Evolutionary conservation across 2,888 invertebrate species (phyloP).

Genomic region (Nycteola revayana): DNA sequence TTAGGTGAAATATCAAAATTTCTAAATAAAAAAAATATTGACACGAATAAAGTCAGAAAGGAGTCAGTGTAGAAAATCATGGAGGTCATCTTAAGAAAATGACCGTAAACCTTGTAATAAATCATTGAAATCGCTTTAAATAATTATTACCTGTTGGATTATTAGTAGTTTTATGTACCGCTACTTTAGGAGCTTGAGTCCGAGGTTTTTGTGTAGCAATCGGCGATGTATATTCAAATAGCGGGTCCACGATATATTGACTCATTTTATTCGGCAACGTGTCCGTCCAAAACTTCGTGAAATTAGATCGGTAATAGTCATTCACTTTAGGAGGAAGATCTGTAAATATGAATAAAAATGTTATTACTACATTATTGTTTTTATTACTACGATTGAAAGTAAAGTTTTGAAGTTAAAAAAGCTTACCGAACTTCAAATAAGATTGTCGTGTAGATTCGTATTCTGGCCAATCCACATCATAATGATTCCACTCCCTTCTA

Average conservation of each 20-base stretch:
- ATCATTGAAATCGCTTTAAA: too few relatives aligned
- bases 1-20: too few relatives aligned
- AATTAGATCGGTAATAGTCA: conserved; percentile 88
- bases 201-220: conserved; percentile 35
- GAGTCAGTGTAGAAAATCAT: too few relatives aligned
- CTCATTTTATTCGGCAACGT: conserved; percentile 88
- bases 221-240: conserved; percentile 57
- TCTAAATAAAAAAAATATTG: too few relatives aligned
- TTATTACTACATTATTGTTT: too few relatives aligned
- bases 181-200: conserved; percentile 39
- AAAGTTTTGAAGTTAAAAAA: conserved; percentile 10
- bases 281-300: conserved; percentile 93
- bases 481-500: conserved; percentile 85
- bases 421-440: conserved; percentile 89
- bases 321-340: conserved; percentile 89
- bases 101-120: too few relatives aligned
- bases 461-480: conserved; percentile 91
- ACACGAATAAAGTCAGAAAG: too few relatives aligned
- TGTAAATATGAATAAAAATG: conserved; percentile 49
- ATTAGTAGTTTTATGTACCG: conserved; percentile 53
- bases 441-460: conserved; percentile 88
- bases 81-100: too few relatives aligned
- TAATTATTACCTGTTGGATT: conserved; percentile 27
- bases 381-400: too few relatives aligned
- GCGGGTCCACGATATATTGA: conserved; percentile 68